Evolutionary conservation across 2,888 invertebrate genomes (phyloP), one percentile per base, ranked within the genome.

Genomic region (Pseudoips prasinana): DNA sequence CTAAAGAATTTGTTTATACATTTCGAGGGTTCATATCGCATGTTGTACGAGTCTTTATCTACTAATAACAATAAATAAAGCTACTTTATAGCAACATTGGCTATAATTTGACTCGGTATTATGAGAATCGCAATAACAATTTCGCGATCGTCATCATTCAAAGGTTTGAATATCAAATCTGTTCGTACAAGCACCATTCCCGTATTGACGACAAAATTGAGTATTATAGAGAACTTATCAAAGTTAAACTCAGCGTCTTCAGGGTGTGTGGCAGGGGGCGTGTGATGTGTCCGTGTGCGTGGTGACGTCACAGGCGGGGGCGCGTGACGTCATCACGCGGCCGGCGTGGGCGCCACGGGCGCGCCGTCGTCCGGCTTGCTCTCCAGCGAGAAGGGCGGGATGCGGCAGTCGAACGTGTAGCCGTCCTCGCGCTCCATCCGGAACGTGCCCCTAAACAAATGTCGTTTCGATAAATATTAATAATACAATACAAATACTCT

Each of bases 341-440:
- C 28, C 7, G 85, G 62, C 19, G 80, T 46, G 38, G 86, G 85
- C 23, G 85, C 74, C n/a, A 58, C 66, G 1, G 87, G 81, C 1
- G 68, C 67, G 35, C 60, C 73, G 41, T 89, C 89, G 58, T 96
- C 96, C 7, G 94, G 93, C 82, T 98, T 98, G 66, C 98, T 98
- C 84, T 99, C 98, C 43, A 99, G 87, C 0, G 97, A 97, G 80
- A 99, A 98, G 0, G 99, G 98, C 22, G 99, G 99, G 70, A 99
- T 98, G 67, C 98, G 92, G 73, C 98, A 98, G 79, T 99, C 98
- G 80, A 99, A 99, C 0, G 96, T 95, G 72, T 96, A 96, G 1
- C 98, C 98, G 82, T 99, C 98, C 77, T 98, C 97, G 39, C 98
- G 92, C 84, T 99, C 98, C 94, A 99, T 96, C 61, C 98, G 92